Percentiles rank a stretch among this genome's conserved stretches.
These are phyloP conservation scores for Rhinichthys osculus DNA, from an alignment of 2,797 vertebrate species.

Conservation along the genomic window DNA sequence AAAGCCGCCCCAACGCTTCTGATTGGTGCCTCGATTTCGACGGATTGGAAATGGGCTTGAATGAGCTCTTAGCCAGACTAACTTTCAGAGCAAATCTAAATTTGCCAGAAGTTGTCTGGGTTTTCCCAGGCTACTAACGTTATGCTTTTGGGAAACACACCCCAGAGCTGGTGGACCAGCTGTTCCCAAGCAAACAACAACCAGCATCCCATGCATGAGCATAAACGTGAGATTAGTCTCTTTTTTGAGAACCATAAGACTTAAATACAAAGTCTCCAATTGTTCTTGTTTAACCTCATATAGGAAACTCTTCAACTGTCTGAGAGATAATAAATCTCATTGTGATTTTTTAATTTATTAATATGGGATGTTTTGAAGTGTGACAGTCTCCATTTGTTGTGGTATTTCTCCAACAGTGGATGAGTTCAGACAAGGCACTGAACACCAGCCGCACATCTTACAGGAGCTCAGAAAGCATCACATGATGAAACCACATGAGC, in stretches of 20 bases:
- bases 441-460: constrained; percentile 20
- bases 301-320: background rate
- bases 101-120: too few species aligned
- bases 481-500: background rate
- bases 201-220: too few species aligned
- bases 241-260: background rate
- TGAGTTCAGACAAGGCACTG: constrained; percentile 42
- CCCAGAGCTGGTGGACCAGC: too few species aligned
- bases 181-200: too few species aligned
- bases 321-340: background rate
- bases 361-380: background rate
- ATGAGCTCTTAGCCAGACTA: too few species aligned
- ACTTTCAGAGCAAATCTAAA: too few species aligned
- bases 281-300: background rate
- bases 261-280: background rate
- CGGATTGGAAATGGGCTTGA: too few species aligned
- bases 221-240: too few species aligned
- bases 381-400: background rate
- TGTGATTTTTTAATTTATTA: background rate
- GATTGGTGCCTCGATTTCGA: too few species aligned
- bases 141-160: too few species aligned
- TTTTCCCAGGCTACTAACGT: too few species aligned
- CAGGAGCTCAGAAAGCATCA: background rate
- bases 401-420: constrained; percentile 22
- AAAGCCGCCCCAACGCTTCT: too few species aligned